Percentiles rank a stretch among this genome's conserved stretches.
Conservation (phyloP, 2,113 vertebrate genomes). For the Anarhynchus alexandrinus region DNA sequence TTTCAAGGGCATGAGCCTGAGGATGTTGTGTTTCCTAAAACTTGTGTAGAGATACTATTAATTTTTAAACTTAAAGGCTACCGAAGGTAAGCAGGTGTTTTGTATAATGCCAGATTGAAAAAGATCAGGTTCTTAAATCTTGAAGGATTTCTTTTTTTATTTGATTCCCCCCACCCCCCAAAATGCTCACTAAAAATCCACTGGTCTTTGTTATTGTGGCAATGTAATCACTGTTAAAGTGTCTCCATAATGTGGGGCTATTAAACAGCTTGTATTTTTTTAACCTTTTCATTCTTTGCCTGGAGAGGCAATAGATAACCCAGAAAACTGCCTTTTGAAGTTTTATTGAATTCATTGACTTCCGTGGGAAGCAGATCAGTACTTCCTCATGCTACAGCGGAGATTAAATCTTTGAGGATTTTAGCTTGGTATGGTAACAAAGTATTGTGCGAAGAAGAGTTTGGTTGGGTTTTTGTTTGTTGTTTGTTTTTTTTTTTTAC, state of each 20-base stretch:
- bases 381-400: neutral
- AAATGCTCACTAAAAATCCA: neutral
- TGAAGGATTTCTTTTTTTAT: neutral
- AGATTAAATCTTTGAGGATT: conserved; percentile 35
- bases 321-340: conserved; percentile 49
- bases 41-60: neutral
- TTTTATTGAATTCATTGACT: conserved; percentile 46
- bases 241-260: neutral
- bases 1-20: neutral
- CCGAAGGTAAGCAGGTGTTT: neutral
- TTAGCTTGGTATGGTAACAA: neutral
- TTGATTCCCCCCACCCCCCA: too few species aligned
- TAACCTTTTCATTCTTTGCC: conserved; percentile 37
- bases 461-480: neutral
- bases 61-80: neutral
- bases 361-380: neutral
- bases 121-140: neutral
- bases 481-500: neutral
- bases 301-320: conserved; percentile 27
- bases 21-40: neutral
- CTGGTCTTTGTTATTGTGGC: neutral
- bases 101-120: neutral
- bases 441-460: neutral
- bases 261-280: conserved; percentile 20
- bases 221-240: neutral